Evolutionary conservation across 2,113 vertebrate species (phyloP), one percentile per base, ranked within the genome.

Genomic region (Struthio camelus): DNA sequence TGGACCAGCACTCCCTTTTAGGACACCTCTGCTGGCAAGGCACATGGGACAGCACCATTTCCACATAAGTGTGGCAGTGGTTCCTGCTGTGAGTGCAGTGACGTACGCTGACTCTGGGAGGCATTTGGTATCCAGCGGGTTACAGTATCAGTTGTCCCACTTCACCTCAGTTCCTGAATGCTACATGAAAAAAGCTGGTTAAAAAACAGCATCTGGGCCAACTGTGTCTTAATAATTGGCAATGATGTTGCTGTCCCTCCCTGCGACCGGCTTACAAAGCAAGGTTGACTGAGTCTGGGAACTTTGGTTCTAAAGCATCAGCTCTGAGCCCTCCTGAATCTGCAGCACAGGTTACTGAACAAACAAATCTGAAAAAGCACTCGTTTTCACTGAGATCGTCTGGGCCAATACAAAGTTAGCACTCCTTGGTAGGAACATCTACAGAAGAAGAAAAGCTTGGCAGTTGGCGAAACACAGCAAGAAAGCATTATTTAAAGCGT

Each of bases 41-140:
- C 50, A 70, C 15, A n/a, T 51, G 50, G 64, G 54, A 69, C 61
- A 84, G 34, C 9, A 51, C 19, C 44, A 44, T 54, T 7, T 24
- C 46, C 80, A 79, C 44, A 44, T 27, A 30, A 18, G 61, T 2
- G 56, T 51, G 50, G 50, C 64, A 71, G 44, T 6, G 40, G 46
- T 69, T 69, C 58, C 17, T 0, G 2, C 50, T 46, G 32, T 5
- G 23, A 10, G 15, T 1, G 0, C 14, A 17, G 25, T 40, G 40
- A 20, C 14, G 19, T 1, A 5, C 15, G n/a, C 40, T n/a, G 65
- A 36, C 58, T 24, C 69, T 11, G 76, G n/a, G 36, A 80, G 32
- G 22, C 36, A 13, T 36, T 46, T 4, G 4, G 56, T 70, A 77
- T 30, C 7, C 27, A 77, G 50, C 0, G 0, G 56, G 67, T 22